Evolutionary conservation across 2,797 vertebrate species (phyloP).

Genomic region (Tragopan temminckii): DNA sequence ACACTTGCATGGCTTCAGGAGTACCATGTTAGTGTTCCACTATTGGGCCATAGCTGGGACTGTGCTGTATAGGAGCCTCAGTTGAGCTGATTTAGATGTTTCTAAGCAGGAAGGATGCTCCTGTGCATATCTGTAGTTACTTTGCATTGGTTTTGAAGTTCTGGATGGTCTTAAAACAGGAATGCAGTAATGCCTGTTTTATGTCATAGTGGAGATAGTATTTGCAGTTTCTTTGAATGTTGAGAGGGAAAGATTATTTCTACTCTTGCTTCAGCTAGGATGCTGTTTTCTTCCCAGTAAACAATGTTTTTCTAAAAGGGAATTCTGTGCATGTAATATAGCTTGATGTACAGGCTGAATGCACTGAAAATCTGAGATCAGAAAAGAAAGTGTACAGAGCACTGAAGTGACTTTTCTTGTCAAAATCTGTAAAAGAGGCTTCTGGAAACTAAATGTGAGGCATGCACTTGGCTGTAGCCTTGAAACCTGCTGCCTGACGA

Average conservation of each 20-base stretch:
- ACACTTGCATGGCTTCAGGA: not conserved
- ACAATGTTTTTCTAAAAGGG: not conserved
- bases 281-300: not conserved
- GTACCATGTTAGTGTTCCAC: not conserved
- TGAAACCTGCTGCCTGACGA: not conserved
- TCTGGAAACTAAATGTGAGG: not conserved
- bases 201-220: not conserved
- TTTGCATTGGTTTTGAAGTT: not conserved
- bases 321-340: not conserved
- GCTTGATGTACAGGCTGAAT: not conserved
- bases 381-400: not conserved
- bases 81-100: not conserved
- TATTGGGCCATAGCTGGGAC: not conserved
- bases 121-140: fast-evolving
- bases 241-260: not conserved
- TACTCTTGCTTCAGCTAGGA: not conserved
- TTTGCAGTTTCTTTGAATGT: not conserved
- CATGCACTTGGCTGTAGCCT: not conserved
- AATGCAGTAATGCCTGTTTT: not conserved
- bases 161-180: not conserved
- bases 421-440: not conserved
- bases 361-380: not conserved
- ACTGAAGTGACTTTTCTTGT: not conserved
- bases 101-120: not conserved
- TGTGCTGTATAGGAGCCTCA: not conserved